Conservation (phyloP, 2,113 vertebrate genomes). For the Tricholaema leucomelas region DNA sequence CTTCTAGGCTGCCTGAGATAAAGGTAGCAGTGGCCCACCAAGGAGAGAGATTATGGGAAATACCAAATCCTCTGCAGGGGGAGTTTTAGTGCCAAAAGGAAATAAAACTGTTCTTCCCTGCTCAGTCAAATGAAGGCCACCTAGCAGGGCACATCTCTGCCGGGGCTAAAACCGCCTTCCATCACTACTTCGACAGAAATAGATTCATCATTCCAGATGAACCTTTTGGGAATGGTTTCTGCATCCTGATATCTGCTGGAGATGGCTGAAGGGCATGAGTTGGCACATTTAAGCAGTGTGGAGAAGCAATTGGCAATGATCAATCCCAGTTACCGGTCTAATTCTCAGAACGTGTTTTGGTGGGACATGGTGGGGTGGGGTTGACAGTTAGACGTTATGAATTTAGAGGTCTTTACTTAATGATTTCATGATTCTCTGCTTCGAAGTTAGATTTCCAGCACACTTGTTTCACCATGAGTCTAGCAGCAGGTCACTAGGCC, state of each 20-base stretch:
- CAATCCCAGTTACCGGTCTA: neutral
- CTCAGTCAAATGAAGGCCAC: neutral
- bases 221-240: neutral
- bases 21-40: neutral
- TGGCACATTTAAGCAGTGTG: neutral
- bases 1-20: neutral
- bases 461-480: neutral
- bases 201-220: neutral
- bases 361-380: too few relatives aligned
- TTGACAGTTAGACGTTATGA: too few relatives aligned
- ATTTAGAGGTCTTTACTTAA: too few relatives aligned
- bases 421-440: too few relatives aligned
- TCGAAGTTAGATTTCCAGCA: neutral
- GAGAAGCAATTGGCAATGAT: neutral
- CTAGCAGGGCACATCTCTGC: neutral
- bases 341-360: too few relatives aligned
- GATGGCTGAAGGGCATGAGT: neutral
- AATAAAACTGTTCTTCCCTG: neutral
- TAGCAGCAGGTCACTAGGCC: neutral
- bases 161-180: neutral
- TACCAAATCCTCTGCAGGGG: neutral
- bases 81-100: neutral
- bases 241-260: neutral
- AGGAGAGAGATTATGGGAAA: neutral
- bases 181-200: neutral